phyloP scores from a whole-genome alignment of 2,113 vertebrate species.

The Holacanthus passer region DNA sequence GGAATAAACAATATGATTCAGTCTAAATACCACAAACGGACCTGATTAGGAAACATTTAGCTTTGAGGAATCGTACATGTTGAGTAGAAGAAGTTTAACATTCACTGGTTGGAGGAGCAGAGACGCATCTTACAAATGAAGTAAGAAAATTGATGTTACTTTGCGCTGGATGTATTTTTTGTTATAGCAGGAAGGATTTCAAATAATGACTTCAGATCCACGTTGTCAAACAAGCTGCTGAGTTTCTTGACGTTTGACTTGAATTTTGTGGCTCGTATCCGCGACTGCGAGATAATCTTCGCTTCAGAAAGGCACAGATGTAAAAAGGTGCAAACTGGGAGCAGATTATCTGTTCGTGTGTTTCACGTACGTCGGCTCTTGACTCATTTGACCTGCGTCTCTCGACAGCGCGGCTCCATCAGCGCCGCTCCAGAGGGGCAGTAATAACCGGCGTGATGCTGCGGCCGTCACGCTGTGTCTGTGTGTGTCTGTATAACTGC shows the following conservation, averaged over 20 bases:
- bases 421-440: conserved; percentile 9
- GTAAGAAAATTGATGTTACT: too few relatives aligned
- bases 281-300: not conserved
- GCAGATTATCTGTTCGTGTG: not conserved
- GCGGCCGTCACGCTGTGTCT: conserved; percentile 23
- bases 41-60: too few relatives aligned
- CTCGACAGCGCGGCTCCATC: conserved; percentile 10
- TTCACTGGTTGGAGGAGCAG: too few relatives aligned
- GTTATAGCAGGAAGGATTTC: too few relatives aligned
- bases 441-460: conserved; percentile 16
- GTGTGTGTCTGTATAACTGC: not conserved
- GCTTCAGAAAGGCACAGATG: not conserved
- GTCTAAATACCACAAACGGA: too few relatives aligned
- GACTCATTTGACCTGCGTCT: conserved; percentile 35
- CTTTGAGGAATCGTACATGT: too few relatives aligned
- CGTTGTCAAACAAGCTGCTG: not conserved
- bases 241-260: not conserved
- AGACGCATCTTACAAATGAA: too few relatives aligned
- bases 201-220: too few relatives aligned
- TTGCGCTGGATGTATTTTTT: too few relatives aligned
- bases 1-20: too few relatives aligned
- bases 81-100: too few relatives aligned
- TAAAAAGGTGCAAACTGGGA: not conserved
- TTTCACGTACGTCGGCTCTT: not conserved
- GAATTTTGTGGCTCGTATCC: not conserved